Evolutionary conservation across 2,888 invertebrate genomes (phyloP).

Genomic region (Eustalomyia histrio): DNA sequence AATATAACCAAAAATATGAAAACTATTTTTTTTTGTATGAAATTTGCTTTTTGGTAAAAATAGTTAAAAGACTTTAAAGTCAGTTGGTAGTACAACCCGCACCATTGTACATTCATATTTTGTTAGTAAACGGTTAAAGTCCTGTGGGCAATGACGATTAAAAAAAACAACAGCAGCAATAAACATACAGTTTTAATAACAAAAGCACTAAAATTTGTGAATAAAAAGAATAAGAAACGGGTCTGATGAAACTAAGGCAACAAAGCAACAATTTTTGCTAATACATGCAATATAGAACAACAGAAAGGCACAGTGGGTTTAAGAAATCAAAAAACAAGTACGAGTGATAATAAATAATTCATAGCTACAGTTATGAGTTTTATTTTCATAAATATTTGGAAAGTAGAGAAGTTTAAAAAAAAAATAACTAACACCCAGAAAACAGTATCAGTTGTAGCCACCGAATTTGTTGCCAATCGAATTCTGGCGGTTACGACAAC

Average conservation of each 20-base stretch:
- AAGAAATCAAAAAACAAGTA: too few relatives aligned
- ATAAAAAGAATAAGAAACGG: background rate
- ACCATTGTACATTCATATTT: background rate
- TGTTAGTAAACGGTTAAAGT: background rate
- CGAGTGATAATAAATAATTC: too few relatives aligned
- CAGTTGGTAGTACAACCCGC: background rate
- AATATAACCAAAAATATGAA: too few relatives aligned
- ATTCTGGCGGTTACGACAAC: too few relatives aligned
- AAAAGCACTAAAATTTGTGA: background rate
- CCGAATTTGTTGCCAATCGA: too few relatives aligned
- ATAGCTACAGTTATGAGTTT: too few relatives aligned
- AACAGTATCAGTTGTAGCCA: too few relatives aligned
- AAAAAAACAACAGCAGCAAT: conserved; percentile 6
- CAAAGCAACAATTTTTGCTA: conserved; percentile 8
- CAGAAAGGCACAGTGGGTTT: background rate
- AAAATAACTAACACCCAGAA: too few relatives aligned
- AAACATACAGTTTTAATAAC: background rate
- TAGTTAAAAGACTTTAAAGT: background rate
- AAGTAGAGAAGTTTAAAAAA: too few relatives aligned
- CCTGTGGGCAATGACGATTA: background rate
- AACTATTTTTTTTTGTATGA: too few relatives aligned
- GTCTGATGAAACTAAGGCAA: background rate
- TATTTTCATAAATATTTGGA: too few relatives aligned
- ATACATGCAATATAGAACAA: background rate
- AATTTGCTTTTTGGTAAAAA: background rate